These are phyloP conservation scores for Strix uralensis DNA, from an alignment of 2,113 vertebrate genomes.

Conservation along the genomic window DNA sequence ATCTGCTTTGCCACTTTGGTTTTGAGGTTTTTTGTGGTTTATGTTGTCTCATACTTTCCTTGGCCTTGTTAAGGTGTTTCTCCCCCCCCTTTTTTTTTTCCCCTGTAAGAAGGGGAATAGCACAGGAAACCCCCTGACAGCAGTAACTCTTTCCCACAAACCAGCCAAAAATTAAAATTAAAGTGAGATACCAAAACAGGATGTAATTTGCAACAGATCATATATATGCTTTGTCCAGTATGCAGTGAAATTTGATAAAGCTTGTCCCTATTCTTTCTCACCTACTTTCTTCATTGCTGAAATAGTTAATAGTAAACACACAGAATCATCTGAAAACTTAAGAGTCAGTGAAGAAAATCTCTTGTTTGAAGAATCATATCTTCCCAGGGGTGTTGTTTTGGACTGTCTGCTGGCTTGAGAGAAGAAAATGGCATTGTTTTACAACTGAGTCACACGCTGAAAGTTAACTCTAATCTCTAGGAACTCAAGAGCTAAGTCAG, in stretches of 20 bases:
- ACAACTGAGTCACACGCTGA: neutral
- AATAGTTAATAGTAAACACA: neutral
- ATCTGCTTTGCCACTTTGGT: neutral
- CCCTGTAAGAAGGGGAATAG: neutral
- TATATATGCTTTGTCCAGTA: neutral
- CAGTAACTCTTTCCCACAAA: neutral
- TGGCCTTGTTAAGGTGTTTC: neutral
- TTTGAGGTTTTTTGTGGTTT: neutral
- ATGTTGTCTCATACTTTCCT: neutral
- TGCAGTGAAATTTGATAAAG: neutral
- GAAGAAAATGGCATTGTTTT: conserved; percentile 15
- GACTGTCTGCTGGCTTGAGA: neutral
- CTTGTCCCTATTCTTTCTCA: neutral
- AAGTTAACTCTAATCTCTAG: conserved; percentile 44
- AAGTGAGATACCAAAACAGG: neutral
- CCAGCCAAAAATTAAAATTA: neutral
- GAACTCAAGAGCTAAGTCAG: neutral
- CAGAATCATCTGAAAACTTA: neutral
- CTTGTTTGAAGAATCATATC: neutral
- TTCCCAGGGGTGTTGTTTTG: neutral
- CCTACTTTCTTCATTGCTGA: neutral
- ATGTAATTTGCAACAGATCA: neutral
- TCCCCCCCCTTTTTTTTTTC: too few relatives aligned
- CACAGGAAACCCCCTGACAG: neutral
- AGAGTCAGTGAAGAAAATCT: neutral